These are phyloP conservation scores for Linepithema humile DNA, from an alignment of 1,140 invertebrate genomes.

Conservation along the genomic window DNA sequence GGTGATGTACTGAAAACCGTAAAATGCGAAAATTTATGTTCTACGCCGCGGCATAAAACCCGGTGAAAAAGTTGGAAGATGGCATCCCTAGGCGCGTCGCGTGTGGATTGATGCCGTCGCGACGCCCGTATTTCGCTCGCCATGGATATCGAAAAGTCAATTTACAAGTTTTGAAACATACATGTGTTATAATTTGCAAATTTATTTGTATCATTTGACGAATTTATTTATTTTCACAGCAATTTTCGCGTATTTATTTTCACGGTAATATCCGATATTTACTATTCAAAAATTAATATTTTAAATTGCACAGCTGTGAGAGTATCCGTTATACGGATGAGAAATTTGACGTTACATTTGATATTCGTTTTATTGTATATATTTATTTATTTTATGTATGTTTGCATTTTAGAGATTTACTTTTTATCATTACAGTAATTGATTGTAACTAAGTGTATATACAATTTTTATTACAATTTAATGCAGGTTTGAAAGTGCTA, in stretches of 20 bases:
- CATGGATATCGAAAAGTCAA: background rate
- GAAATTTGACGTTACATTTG: background rate
- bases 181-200: background rate
- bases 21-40: constrained; percentile 55
- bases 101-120: background rate
- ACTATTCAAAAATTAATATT: constrained; percentile 18
- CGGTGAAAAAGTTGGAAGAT: constrained; percentile 1
- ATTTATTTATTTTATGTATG: constrained; percentile 10
- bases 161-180: background rate
- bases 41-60: background rate
- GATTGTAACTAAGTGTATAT: background rate
- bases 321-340: background rate
- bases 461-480: background rate
- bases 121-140: background rate
- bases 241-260: constrained; percentile 12
- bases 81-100: background rate
- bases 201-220: background rate
- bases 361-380: too few species aligned
- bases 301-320: background rate
- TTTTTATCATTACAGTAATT: background rate
- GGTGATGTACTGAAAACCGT: constrained; percentile 61
- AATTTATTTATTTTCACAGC: background rate
- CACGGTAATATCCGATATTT: constrained; percentile 10
- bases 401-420: background rate
- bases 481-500: background rate